A percentile compares a stretch with the other conserved stretches of the same genome.
Evolutionary conservation across 2,113 vertebrate species (phyloP).

Genomic region (Stictonetta naevosa): DNA sequence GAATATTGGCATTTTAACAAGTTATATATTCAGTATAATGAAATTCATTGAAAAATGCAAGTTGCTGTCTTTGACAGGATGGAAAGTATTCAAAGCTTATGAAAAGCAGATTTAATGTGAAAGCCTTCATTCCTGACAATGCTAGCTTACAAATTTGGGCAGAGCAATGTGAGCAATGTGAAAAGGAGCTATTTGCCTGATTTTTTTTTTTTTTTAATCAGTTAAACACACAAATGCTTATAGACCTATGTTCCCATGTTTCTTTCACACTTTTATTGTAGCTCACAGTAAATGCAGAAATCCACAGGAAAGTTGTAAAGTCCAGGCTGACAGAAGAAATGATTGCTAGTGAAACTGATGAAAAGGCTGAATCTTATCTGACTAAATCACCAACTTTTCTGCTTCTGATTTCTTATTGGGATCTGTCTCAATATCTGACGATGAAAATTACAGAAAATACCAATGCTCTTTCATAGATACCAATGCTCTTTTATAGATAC

Average conservation of each 20-base stretch:
- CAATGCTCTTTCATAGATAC: neutral
- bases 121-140: neutral
- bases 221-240: neutral
- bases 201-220: neutral
- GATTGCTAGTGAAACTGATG: neutral
- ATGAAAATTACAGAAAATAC: neutral
- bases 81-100: neutral
- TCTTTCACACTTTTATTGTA: neutral
- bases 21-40: neutral
- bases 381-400: neutral
- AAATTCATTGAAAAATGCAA: slow-evolving; percentile 5
- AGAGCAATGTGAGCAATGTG: neutral
- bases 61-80: neutral
- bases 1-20: slow-evolving; percentile 1
- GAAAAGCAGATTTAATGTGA: neutral
- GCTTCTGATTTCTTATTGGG: neutral
- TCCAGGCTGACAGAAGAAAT: neutral
- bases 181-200: neutral
- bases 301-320: neutral
- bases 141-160: neutral
- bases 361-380: neutral
- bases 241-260: neutral
- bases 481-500: neutral
- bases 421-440: neutral
- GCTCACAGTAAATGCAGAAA: neutral